Percentiles rank a stretch among this genome's conserved stretches.
phyloP scores from a whole-genome alignment of 2,113 vertebrate species.

The Tonatia bakeri region DNA sequence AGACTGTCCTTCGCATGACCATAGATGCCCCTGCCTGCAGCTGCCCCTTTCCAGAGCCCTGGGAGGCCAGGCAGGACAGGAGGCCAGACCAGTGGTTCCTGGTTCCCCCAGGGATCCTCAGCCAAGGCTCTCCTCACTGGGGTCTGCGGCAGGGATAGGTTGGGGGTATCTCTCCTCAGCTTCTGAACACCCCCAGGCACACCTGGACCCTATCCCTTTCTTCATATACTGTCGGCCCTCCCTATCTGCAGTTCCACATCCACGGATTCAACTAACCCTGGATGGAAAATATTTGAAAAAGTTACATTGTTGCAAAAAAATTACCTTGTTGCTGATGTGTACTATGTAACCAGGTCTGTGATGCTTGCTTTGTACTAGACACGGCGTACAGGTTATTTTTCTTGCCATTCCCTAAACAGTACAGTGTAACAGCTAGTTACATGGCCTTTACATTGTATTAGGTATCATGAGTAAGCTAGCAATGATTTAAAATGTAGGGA shows the following conservation, averaged over 20 bases:
- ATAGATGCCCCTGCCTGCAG: too few species aligned
- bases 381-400: neutral
- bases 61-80: too few species aligned
- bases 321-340: neutral
- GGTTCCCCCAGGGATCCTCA: too few species aligned
- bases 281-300: neutral
- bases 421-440: neutral
- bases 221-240: neutral
- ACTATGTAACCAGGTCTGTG: neutral
- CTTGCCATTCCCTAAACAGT: neutral
- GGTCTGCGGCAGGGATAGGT: neutral
- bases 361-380: neutral
- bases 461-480: neutral
- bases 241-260: neutral
- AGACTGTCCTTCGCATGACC: too few species aligned
- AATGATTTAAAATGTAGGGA: neutral
- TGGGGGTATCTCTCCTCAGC: neutral
- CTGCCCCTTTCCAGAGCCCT: too few species aligned
- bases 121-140: too few species aligned
- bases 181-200: neutral
- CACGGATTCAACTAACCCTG: neutral
- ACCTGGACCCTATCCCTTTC: neutral
- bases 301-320: neutral
- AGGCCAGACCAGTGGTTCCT: too few species aligned
- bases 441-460: neutral